Evolutionary conservation across 2,113 vertebrate genomes (phyloP), one percentile per base, ranked within the genome.

Genomic region (Triplophysa rosa): DNA sequence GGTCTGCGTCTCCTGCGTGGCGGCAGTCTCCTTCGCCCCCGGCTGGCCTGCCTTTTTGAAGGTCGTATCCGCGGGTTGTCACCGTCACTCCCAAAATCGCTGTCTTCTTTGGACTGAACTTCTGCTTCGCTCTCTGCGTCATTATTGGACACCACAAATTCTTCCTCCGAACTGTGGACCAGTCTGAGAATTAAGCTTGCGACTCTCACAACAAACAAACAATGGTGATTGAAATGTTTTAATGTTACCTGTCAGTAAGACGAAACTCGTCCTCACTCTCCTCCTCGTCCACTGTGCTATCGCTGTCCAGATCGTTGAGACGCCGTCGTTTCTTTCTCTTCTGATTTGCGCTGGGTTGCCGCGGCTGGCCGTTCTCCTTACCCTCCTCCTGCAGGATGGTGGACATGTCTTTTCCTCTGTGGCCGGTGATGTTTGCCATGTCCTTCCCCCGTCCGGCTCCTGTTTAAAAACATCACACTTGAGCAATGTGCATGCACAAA

Each of bases 251-350:
- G 11, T 97, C 96, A 1, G 95, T 99, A 83, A 98, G 93, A 80
- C 95, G 92, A 84, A 99, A 99, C 78, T 99, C 97, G 0, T 99
- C 98, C 85, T 99, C 98, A 0, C 97, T 99, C 79, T 99, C 98
- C 59, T 99, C 97, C 67, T 97, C 95, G 2, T 99, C 98, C 86
- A 95, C 85, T 0, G 96, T 98, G 85, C 95, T 98, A 85, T 98
- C 98, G 1, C 96, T 98, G 82, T 99, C 96, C 77, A 99, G 90
- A 85, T 98, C 98, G 0, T 99, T 98, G 1, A 99, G 94, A 42
- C 98, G 95, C 89, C 98, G 91, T 78, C 97, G 94, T 87, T 98
- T 98, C 90, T 96, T 98, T 87, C 92, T 93, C 0, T 94, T 93
- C 80, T 87, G 90, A 0, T 90, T 90, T 14, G 90, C 84, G 29